Evolutionary conservation across 2,113 vertebrate species (phyloP).

Genomic region (Etheostoma spectabile): DNA sequence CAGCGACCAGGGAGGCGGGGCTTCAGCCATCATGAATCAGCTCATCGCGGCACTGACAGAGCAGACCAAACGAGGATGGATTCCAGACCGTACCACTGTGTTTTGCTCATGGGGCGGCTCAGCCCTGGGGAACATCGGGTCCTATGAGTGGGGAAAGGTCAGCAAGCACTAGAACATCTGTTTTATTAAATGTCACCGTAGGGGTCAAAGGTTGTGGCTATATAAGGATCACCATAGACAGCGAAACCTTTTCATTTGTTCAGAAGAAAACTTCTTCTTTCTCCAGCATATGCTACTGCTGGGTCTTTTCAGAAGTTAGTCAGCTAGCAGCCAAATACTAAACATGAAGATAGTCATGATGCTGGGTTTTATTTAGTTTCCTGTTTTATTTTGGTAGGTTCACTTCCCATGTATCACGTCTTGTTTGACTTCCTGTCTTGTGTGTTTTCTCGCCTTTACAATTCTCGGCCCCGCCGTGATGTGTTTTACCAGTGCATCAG

Average conservation of each 20-base stretch:
- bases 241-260: neutral
- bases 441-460: too few species aligned
- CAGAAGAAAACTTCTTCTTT: neutral
- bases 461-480: too few species aligned
- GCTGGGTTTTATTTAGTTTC: too few species aligned
- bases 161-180: slow-evolving; percentile 39
- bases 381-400: too few species aligned
- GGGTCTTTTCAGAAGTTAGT: neutral
- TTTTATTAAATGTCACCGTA: slow-evolving; percentile 38
- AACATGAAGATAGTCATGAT: too few species aligned
- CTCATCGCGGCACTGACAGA: slow-evolving; percentile 87
- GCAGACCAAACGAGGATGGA: slow-evolving; percentile 88
- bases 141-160: slow-evolving; percentile 97
- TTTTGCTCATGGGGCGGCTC: slow-evolving; percentile 94
- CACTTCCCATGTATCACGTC: too few species aligned
- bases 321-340: neutral
- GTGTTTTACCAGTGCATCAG: too few species aligned
- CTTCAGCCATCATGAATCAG: slow-evolving; percentile 88
- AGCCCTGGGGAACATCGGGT: slow-evolving; percentile 90
- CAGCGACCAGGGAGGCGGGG: slow-evolving; percentile 76
- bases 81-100: slow-evolving; percentile 89
- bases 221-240: neutral
- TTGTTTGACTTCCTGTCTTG: too few species aligned
- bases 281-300: neutral
- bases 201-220: neutral